A percentile compares a stretch with the other conserved stretches of the same genome.
Evolutionary conservation across 2,888 invertebrate species (phyloP).

Genomic region (Molorchus minor): DNA sequence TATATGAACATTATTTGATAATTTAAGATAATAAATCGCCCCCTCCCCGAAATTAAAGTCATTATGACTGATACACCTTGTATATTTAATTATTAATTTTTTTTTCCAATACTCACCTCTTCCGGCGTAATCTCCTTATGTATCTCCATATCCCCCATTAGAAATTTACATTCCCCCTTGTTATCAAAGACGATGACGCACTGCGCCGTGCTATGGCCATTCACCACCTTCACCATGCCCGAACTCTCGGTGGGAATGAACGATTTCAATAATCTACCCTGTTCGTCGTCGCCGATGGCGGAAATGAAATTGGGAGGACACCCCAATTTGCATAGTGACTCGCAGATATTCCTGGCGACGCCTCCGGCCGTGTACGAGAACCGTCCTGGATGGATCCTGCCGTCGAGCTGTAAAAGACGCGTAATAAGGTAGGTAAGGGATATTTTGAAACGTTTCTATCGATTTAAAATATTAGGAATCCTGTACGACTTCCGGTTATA

Average conservation of each 20-base stretch:
- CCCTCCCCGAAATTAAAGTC: no score
- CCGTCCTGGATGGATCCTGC: conserved; percentile 77
- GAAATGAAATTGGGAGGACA: conserved; percentile 74
- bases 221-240: conserved; percentile 53
- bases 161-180: conserved; percentile 79
- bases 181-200: conserved; percentile 80
- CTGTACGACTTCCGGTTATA: no score
- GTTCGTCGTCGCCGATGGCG: conserved; percentile 78
- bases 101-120: conserved; percentile 62
- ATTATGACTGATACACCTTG: no score
- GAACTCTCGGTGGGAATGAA: conserved; percentile 58
- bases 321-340: conserved; percentile 81
- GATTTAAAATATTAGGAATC: neutral
- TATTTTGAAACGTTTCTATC: neutral
- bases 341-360: conserved; percentile 92
- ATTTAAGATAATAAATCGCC: no score
- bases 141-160: conserved; percentile 86
- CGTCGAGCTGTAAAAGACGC: conserved; percentile 73
- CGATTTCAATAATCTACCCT: conserved; percentile 61
- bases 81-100: neutral
- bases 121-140: conserved; percentile 75
- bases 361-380: conserved; percentile 81
- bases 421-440: no score
- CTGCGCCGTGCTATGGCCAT: conserved; percentile 70
- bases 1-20: no score